Evolutionary conservation across 2,113 vertebrate genomes (phyloP), one percentile per base, ranked within the genome.

Genomic region (Phaethornis superciliosus): DNA sequence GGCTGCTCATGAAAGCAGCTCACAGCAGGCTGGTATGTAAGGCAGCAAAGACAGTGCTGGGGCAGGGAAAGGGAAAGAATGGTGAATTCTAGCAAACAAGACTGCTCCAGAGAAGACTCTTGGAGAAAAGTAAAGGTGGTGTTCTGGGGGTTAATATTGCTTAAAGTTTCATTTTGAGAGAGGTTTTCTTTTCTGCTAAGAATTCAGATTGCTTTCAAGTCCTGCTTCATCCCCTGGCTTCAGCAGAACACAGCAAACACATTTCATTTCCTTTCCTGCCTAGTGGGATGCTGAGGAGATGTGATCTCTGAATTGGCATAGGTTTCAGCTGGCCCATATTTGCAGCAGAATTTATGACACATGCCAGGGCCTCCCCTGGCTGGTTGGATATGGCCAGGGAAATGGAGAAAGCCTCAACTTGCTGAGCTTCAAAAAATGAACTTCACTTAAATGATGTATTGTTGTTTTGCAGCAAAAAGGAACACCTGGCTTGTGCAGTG

Each of bases 191-290:
- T 71, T 23, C 81, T 90, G 63, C 22, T 65, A 88, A 67, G 76
- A 85, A 95, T 79, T 85, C 71, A 60, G 56, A n/a, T 54, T 52
- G 49, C 70, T 75, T 81, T 79, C 5, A 0, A 32, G 56, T 91
- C 40, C 46, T 68, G 44, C 81, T 88, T 44, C 0, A 0, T 82
- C 59, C 86, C 70, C 44, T 80, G 67, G 68, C 91, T 93, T 86
- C 69, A 91, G 59, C 74, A 71, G 75, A 92, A 68, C 52, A 65
- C 54, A 87, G 79, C 88, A 87, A 95, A 75, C 68, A 88, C 64
- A 94, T 94, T 95, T 95, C 62, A 95, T 96, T 96, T 96, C 79
- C 49, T 76, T 52, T 70, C 70, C 84, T 94, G 94, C 59, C 75
- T 85, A 81, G 37, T 80, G 65, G 82, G 67, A 86, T 82, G 88